Conservation (phyloP, 1,140 invertebrate genomes). For the Chelonus insularis region DNA sequence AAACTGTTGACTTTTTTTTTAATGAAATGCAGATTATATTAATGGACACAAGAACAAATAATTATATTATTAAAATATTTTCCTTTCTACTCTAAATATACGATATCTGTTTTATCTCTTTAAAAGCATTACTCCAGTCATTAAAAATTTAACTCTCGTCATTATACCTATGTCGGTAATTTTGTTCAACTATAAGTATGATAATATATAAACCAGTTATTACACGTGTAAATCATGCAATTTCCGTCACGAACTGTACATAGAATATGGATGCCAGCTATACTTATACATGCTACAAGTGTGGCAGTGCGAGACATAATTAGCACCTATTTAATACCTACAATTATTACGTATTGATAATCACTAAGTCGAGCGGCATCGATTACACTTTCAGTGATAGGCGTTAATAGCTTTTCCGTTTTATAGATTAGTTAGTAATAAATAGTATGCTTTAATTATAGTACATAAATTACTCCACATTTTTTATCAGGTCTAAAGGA, state of each 20-base stretch:
- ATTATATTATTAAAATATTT: too few species aligned
- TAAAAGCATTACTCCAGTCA: too few species aligned
- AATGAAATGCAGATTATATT: too few species aligned
- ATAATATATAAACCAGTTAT: slow-evolving; percentile 11
- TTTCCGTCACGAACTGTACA: slow-evolving; percentile 10
- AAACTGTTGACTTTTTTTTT: too few species aligned
- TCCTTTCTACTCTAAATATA: too few species aligned
- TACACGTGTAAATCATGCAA: slow-evolving; percentile 23
- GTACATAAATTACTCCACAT: too few species aligned
- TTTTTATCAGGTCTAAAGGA: too few species aligned
- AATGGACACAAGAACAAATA: too few species aligned
- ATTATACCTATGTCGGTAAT: too few species aligned
- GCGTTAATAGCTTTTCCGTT: slow-evolving; percentile 45
- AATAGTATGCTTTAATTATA: background rate
- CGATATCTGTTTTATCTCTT: too few species aligned
- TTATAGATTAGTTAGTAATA: slow-evolving; percentile 37
- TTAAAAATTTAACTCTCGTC: slow-evolving; percentile 9
- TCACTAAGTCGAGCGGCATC: slow-evolving; percentile 35
- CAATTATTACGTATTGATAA: slow-evolving; percentile 58
- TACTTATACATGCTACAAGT: background rate
- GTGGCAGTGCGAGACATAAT: background rate
- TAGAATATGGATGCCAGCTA: background rate
- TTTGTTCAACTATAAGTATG: too few species aligned
- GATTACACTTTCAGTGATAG: slow-evolving; percentile 46
- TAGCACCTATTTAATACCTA: slow-evolving; percentile 43